Evolutionary conservation across 2,113 vertebrate genomes (phyloP), one percentile per base, ranked within the genome.

Genomic region (Vidua chalybeata): DNA sequence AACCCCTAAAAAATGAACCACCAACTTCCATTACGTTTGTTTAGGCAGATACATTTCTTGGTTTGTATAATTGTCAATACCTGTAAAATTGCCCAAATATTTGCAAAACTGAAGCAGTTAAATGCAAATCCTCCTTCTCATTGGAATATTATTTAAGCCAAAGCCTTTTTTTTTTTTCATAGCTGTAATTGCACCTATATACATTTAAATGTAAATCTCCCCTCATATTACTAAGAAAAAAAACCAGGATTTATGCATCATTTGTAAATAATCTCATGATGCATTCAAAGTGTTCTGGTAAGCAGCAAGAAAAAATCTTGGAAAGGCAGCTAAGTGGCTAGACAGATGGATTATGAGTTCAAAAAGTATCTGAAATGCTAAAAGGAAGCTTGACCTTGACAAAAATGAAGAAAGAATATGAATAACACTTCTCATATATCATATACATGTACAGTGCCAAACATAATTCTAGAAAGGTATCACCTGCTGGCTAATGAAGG

Each of bases 331-430:
- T 94, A 95, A 93, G 68, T 77, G 48, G 41, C 43, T 88, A 91
- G 51, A 83, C 79, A 96, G 84, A 95, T 80, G 90, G 90, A 87
- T 95, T 94, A 91, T 89, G 87, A 91, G 55, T 87, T 86, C n/a
- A 90, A 74, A 85, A 96, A 92, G 9, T 89, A 80, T 35, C 59
- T 91, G 67, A 77, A 89, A 94, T 76, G 51, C 30, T 91, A 73
- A 94, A 91, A 73, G 41, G 54, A 85, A 86, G 30, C 23, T 91
- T 96, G 82, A 85, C 84, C 78, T 96, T 90, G 55, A 88, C 19
- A 39, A 48, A 93, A 88, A 80, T 23, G 18, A 84, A 93, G 22
- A 94, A 93, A 85, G 93, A 71, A 21, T 80, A 55, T 63, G 23
- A 92, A 46, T 33, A 74, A 5, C 33, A 43, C 24, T 59, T 63